Conservation (phyloP, 2,797 vertebrate genomes). For the Cirrhinus molitorella region DNA sequence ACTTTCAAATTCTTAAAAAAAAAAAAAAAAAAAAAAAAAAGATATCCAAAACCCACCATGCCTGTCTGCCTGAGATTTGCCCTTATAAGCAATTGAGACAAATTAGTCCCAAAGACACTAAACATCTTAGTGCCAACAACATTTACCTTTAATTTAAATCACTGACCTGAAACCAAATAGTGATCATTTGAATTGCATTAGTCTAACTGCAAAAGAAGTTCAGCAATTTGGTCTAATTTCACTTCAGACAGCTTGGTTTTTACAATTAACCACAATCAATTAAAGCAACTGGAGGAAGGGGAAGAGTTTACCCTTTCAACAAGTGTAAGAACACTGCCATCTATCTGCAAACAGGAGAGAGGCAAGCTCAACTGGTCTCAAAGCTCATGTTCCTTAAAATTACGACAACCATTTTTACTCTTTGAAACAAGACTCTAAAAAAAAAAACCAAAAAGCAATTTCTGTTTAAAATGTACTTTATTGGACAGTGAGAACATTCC, state of each 20-base stretch:
- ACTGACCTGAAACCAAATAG: slow-evolving; percentile 31
- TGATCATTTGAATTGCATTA: slow-evolving; percentile 30
- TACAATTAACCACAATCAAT: slow-evolving; percentile 24
- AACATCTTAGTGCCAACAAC: slow-evolving; percentile 9
- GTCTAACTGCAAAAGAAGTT: slow-evolving; percentile 14
- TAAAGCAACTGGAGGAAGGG: neutral
- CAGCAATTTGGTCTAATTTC: slow-evolving; percentile 40
- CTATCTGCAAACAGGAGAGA: slow-evolving; percentile 37
- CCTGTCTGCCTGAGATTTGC: neutral
- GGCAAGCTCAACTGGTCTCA: neutral
- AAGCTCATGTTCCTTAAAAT: too few species aligned
- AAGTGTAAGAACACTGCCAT: slow-evolving; percentile 52
- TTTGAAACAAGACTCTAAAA: neutral
- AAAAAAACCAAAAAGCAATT: slow-evolving; percentile 27
- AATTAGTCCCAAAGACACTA: slow-evolving; percentile 19
- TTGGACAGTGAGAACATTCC: slow-evolving; percentile 44
- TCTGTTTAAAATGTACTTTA: slow-evolving; percentile 53
- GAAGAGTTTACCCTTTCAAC: neutral
- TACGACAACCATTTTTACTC: neutral
- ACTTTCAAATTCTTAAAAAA: too few species aligned
- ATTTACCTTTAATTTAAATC: slow-evolving; percentile 37
- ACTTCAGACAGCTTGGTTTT: slow-evolving; percentile 29
- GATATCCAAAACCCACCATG: neutral
- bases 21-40: too few species aligned
- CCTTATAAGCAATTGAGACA: slow-evolving; percentile 36